A percentile compares a stretch with the other conserved stretches of the same genome.
phyloP scores from a whole-genome alignment of 1,140 invertebrate species.

The Bombus confusus region DNA sequence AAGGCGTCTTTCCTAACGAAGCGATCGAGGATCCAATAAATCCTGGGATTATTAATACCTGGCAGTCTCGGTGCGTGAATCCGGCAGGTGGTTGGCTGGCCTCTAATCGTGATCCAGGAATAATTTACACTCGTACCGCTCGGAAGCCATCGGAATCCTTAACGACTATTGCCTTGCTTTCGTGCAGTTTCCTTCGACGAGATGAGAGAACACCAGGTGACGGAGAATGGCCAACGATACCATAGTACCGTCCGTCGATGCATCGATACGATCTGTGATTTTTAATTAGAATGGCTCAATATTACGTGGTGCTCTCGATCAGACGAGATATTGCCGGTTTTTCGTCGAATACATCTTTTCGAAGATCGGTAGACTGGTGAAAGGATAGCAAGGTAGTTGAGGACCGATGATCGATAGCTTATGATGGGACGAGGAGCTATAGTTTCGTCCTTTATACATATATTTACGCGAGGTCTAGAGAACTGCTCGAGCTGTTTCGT shows the following conservation, averaged over 20 bases:
- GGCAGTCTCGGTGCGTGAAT: conserved; percentile 65
- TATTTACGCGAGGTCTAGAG: background rate
- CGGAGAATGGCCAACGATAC: background rate
- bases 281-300: conserved; percentile 19
- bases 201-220: conserved; percentile 48
- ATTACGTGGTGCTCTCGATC: background rate
- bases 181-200: conserved; percentile 45
- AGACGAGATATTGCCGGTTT: background rate
- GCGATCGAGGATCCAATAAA: conserved; percentile 61
- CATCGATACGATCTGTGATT: conserved; percentile 30
- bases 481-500: background rate
- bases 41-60: conserved; percentile 70
- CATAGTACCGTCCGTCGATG: background rate
- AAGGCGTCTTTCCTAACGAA: conserved; percentile 61
- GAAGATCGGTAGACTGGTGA: background rate
- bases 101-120: conserved; percentile 70
- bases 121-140: conserved; percentile 67
- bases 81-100: conserved; percentile 69
- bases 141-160: conserved; percentile 59
- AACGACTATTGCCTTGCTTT: conserved; percentile 52
- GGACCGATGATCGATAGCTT: background rate
- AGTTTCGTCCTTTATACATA: background rate
- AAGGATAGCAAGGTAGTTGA: background rate
- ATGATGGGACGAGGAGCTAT: background rate
- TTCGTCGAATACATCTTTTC: background rate